phyloP scores from a whole-genome alignment of 2,797 vertebrate genomes.

The Propithecus perrieri region DNA sequence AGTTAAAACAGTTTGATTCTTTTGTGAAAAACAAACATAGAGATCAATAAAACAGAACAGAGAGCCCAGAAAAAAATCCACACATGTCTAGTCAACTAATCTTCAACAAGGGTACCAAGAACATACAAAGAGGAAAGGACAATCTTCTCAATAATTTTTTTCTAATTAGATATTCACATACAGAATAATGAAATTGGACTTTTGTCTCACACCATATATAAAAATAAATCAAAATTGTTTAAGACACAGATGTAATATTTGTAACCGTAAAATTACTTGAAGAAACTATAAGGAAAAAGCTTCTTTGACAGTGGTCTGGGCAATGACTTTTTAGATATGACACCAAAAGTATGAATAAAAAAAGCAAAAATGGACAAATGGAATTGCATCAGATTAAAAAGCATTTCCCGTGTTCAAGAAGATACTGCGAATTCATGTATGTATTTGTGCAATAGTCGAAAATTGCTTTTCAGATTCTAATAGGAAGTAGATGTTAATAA shows the following conservation, averaged over 20 bases:
- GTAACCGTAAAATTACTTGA: background rate
- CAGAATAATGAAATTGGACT: background rate
- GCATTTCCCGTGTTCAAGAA: background rate
- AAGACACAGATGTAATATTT: background rate
- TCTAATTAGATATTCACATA: background rate
- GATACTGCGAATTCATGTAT: background rate
- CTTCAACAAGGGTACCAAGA: background rate
- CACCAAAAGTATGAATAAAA: background rate
- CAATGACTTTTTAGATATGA: background rate
- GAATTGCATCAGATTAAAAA: background rate
- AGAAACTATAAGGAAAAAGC: background rate
- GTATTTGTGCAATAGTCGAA: background rate
- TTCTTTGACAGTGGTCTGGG: background rate
- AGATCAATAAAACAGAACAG: background rate
- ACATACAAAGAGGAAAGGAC: background rate
- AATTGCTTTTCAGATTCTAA: background rate
- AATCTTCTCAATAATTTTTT: background rate
- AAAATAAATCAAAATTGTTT: background rate
- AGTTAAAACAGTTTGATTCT: background rate
- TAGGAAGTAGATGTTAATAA: background rate
- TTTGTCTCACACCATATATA: background rate
- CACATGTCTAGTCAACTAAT: background rate
- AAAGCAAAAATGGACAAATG: background rate
- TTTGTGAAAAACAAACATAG: background rate
- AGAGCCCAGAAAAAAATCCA: background rate